Evolutionary conservation across 2,113 vertebrate genomes (phyloP).

Genomic region (Ciconia maguari): DNA sequence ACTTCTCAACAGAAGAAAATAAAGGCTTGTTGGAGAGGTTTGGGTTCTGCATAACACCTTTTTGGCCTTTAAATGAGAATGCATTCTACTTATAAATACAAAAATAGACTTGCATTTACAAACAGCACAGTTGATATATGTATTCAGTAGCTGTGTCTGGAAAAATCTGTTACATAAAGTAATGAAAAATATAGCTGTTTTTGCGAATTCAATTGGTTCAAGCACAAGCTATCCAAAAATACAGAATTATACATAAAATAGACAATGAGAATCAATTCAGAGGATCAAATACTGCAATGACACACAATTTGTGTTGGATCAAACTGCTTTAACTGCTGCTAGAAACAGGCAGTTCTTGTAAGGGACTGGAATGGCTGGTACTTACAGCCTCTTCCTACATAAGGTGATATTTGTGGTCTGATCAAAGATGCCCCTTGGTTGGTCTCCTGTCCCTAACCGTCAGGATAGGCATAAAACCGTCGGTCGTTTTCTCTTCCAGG

Average conservation of each 20-base stretch:
- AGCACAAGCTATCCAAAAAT: neutral
- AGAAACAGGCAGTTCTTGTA: neutral
- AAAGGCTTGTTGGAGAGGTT: neutral
- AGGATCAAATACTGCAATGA: neutral
- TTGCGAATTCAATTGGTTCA: neutral
- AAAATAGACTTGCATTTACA: neutral
- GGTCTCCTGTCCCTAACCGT: rapidly evolving
- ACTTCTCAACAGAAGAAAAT: neutral
- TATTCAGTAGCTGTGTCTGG: neutral
- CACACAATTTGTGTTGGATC: neutral
- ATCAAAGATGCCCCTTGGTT: neutral
- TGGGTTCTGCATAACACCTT: neutral
- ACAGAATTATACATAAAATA: neutral
- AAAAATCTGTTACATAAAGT: neutral
- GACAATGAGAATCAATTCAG: neutral
- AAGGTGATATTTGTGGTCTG: neutral
- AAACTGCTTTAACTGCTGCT: neutral
- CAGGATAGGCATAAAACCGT: neutral
- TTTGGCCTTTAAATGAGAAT: neutral
- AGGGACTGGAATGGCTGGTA: neutral
- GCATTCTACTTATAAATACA: neutral
- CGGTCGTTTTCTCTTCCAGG: neutral
- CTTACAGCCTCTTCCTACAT: neutral
- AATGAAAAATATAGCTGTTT: neutral
- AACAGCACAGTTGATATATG: neutral